phyloP scores from a whole-genome alignment of 1,140 invertebrate genomes.

The Geopemphigus sp. region DNA sequence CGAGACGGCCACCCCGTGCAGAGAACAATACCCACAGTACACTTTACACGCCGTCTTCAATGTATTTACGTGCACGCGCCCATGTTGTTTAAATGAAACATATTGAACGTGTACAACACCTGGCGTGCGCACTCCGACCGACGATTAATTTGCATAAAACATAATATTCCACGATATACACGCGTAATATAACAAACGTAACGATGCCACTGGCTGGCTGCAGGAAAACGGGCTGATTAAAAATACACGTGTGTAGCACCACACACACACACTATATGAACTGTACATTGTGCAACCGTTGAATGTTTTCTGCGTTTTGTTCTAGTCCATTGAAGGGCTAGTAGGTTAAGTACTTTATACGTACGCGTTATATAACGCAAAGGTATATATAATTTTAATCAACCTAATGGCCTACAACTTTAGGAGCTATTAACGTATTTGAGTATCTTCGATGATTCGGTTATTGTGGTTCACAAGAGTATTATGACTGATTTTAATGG shows the following conservation, averaged over 20 bases:
- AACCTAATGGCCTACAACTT: background rate
- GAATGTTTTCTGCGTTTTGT: background rate
- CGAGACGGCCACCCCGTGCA: conserved; percentile 4
- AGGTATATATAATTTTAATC: background rate
- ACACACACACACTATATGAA: background rate
- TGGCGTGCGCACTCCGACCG: conserved; percentile 37
- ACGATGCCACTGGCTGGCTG: background rate
- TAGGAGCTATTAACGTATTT: conserved; percentile 12
- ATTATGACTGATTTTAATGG: conserved; percentile 28
- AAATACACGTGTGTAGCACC: background rate
- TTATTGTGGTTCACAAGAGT: background rate
- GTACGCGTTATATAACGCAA: background rate
- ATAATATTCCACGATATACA: background rate
- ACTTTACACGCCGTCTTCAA: conserved; percentile 36
- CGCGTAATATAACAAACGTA: background rate
- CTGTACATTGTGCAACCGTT: background rate
- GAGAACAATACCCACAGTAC: conserved; percentile 15
- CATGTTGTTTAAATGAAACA: conserved; percentile 29
- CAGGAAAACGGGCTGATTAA: conserved; percentile 29
- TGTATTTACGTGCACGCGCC: conserved; percentile 25
- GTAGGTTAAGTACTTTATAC: background rate
- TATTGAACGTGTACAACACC: conserved; percentile 30
- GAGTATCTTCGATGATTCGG: background rate
- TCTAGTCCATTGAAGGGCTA: background rate
- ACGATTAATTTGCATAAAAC: conserved; percentile 42